Conservation (phyloP, 2,113 vertebrate species). For the Entelurus aequoreus region DNA sequence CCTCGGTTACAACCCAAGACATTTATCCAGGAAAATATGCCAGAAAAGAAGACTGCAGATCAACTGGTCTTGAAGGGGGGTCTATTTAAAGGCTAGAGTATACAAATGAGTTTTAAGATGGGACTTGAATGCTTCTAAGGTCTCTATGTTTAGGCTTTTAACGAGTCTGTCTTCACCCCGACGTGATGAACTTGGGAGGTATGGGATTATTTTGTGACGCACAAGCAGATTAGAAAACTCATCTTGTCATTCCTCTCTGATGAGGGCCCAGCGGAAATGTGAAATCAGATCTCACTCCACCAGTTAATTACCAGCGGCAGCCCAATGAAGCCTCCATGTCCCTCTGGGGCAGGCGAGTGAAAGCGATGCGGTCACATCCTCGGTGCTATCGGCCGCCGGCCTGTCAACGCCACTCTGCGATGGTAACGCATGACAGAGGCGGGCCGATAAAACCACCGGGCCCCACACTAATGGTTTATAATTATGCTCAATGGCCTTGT, state of each 20-base stretch:
- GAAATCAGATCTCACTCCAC: constrained; percentile 63
- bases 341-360: constrained; percentile 11
- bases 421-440: constrained; percentile 55
- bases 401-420: constrained; percentile 34
- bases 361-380: constrained; percentile 4
- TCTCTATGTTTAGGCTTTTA: neutral
- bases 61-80: too few species aligned
- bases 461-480: constrained; percentile 62
- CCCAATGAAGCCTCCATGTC: constrained; percentile 38
- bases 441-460: constrained; percentile 56
- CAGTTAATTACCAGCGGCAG: constrained; percentile 56
- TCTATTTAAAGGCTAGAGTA: too few species aligned
- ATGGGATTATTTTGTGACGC: constrained; percentile 31
- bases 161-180: constrained; percentile 4
- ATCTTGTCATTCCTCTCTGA: constrained; percentile 48
- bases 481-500: too few species aligned
- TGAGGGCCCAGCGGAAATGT: constrained; percentile 49
- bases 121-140: too few species aligned
- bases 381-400: constrained; percentile 35
- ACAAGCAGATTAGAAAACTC: constrained; percentile 39
- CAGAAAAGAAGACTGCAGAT: too few species aligned
- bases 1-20: too few species aligned
- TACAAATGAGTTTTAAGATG: too few species aligned
- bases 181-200: constrained; percentile 29
- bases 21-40: too few species aligned